These are phyloP conservation scores for Drosophila subobscura DNA, from an alignment of 1,140 invertebrate genomes.

Conservation along the genomic window DNA sequence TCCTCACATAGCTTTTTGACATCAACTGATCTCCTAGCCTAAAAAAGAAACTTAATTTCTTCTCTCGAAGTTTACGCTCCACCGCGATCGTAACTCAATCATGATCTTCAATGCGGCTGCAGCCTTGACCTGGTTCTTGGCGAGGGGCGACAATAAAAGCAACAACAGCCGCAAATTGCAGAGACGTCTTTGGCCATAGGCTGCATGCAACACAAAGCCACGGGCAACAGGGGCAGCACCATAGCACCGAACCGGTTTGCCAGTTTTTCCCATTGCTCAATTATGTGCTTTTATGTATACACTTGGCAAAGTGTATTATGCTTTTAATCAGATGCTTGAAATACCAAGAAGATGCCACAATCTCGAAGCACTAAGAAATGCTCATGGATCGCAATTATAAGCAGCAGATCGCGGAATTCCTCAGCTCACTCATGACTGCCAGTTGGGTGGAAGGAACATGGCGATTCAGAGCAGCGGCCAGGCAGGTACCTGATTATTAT, in stretches of 20 bases:
- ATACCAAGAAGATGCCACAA: no score
- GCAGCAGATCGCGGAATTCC: no score
- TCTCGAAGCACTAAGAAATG: no score
- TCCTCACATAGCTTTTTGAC: no score
- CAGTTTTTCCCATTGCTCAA: slow-evolving; percentile 31
- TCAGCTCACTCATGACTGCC: no score
- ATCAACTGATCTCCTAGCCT: no score
- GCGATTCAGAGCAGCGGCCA: no score
- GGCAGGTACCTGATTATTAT: no score
- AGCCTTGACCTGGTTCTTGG: slow-evolving; percentile 72
- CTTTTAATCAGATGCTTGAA: no score
- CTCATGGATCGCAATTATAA: no score
- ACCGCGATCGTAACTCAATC: slow-evolving; percentile 44
- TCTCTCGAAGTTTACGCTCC: slow-evolving; percentile 21
- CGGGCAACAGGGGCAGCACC: not conserved
- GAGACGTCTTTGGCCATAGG: slow-evolving; percentile 49
- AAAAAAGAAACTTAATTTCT: not conserved
- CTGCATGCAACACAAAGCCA: slow-evolving; percentile 22
- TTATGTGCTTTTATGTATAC: slow-evolving; percentile 26
- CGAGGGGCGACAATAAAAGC: slow-evolving; percentile 46
- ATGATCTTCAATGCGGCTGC: slow-evolving; percentile 53
- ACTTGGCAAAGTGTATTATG: no score
- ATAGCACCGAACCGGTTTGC: slow-evolving; percentile 16
- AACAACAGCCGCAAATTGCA: slow-evolving; percentile 39
- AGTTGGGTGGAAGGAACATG: no score